These are phyloP conservation scores for Poeciliopsis presidionis DNA, from an alignment of 2,797 vertebrate genomes.

Conservation along the genomic window DNA sequence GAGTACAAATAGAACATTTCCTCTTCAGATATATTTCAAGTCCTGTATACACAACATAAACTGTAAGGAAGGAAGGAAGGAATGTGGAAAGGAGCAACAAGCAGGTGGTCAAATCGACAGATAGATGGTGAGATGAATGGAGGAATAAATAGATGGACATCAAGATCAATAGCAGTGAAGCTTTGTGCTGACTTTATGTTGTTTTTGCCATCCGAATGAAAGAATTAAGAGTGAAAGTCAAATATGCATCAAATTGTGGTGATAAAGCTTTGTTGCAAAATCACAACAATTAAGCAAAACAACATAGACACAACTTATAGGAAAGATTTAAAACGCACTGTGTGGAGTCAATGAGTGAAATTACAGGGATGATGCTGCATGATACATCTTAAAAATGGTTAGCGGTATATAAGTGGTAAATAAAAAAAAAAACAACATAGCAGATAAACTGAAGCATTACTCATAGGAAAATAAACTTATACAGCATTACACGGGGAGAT, in stretches of 20 bases:
- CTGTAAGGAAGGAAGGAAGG: neutral
- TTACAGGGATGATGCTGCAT: neutral
- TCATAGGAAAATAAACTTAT: slow-evolving; percentile 27
- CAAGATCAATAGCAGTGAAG: neutral
- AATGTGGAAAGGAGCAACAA: neutral
- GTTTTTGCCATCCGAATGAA: neutral
- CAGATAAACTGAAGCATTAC: slow-evolving; percentile 10
- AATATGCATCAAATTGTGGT: neutral
- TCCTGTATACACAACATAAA: too few relatives aligned
- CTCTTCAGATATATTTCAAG: too few relatives aligned
- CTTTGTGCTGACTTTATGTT: neutral
- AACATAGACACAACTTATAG: neutral
- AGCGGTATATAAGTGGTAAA: neutral
- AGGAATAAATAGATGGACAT: neutral
- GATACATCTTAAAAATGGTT: slow-evolving; percentile 4
- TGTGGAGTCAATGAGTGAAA: neutral
- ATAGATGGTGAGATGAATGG: neutral
- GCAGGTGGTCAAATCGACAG: neutral
- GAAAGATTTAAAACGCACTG: neutral
- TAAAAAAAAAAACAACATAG: neutral
- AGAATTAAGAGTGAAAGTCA: neutral
- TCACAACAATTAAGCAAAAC: neutral
- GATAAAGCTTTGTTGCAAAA: neutral
- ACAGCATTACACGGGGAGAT: slow-evolving; percentile 11
- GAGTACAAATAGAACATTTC: too few relatives aligned